A percentile compares a stretch with the other conserved stretches of the same genome.
phyloP scores from a whole-genome alignment of 2,113 vertebrate species.

The Gymnocephalus cernua region DNA sequence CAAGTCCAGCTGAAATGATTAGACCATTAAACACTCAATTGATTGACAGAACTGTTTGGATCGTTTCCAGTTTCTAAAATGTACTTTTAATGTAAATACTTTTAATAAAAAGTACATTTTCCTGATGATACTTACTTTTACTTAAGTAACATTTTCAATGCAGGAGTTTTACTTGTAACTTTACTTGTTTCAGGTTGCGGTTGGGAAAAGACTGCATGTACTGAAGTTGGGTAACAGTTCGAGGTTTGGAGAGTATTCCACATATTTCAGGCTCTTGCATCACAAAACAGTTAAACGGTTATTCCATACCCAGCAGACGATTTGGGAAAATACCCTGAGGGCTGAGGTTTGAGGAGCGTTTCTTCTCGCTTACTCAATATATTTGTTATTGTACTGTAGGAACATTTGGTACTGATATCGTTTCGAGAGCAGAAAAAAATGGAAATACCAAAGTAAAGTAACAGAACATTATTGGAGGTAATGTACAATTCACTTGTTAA shows the following conservation, averaged over 20 bases:
- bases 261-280: slow-evolving; percentile 32
- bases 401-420: neutral
- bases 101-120: no score
- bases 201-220: neutral
- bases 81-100: no score
- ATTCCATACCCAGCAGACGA: slow-evolving; percentile 18
- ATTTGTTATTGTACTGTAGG: neutral
- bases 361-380: neutral
- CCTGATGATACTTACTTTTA: no score
- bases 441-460: neutral
- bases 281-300: neutral
- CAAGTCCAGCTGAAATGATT: no score
- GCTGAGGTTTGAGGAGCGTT: neutral
- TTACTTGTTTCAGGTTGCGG: slow-evolving; percentile 40
- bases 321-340: slow-evolving; percentile 22
- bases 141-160: no score
- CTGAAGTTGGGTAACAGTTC: slow-evolving; percentile 22
- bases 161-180: no score
- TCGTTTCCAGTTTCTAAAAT: no score
- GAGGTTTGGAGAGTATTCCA: slow-evolving; percentile 27
- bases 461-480: neutral
- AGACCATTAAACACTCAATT: no score
- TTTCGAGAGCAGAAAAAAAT: neutral
- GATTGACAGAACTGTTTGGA: no score
- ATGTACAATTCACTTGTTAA: neutral